A percentile compares a stretch with the other conserved stretches of the same genome.
Evolutionary conservation across 2,888 invertebrate genomes (phyloP).

Genomic region (Drosophila mimica): DNA sequence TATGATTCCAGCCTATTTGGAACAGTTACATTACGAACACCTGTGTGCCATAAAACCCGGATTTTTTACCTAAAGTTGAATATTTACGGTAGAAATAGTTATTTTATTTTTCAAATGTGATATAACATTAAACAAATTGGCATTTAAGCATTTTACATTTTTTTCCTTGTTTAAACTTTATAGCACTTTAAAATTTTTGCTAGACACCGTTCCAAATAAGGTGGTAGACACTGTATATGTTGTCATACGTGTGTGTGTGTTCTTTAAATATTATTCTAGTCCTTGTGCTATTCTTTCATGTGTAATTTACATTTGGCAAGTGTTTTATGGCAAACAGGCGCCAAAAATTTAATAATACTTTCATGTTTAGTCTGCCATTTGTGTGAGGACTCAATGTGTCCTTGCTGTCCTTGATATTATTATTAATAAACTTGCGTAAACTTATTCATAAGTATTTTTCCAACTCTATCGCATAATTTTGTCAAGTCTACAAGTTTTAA

Average conservation of each 20-base stretch:
- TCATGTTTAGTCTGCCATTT: conserved; percentile 15
- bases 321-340: conserved; percentile 58
- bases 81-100: no score
- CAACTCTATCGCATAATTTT: conserved; percentile 6
- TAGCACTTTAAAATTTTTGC: no score
- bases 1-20: no score
- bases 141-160: no score
- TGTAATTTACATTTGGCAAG: conserved; percentile 76
- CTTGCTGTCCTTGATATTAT: conserved; percentile 26
- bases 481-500: not conserved
- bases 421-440: conserved; percentile 1
- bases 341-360: conserved; percentile 75
- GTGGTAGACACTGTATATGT: no score
- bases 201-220: no score
- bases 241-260: conserved; percentile 15
- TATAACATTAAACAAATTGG: no score
- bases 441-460: conserved; percentile 3
- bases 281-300: conserved; percentile 61
- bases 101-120: no score
- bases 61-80: no score
- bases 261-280: conserved; percentile 64
- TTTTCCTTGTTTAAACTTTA: no score
- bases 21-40: no score
- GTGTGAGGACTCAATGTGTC: conserved; percentile 18
- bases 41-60: no score